Percentiles rank a stretch among this genome's conserved stretches.
Conservation (phyloP, 2,797 vertebrate genomes). For the Pagetopsis macropterus region DNA sequence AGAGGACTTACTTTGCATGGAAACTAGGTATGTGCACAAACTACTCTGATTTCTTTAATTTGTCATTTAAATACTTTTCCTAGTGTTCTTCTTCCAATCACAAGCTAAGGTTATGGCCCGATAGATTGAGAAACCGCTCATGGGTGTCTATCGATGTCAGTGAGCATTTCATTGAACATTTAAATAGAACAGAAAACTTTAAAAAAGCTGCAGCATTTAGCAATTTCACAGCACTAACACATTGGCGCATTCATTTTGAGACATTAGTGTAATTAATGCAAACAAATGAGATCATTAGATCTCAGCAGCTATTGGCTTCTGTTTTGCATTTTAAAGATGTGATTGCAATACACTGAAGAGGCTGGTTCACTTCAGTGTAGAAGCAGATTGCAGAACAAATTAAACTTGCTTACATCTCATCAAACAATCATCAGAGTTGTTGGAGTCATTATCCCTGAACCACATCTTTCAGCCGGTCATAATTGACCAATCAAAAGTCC, state of each 20-base stretch:
- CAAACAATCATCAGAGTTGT: background rate
- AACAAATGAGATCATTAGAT: constrained; percentile 55
- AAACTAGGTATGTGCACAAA: background rate
- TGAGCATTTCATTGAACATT: constrained; percentile 11
- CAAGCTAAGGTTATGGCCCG: background rate
- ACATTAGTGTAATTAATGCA: constrained; percentile 44
- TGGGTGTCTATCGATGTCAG: constrained; percentile 5
- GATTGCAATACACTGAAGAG: constrained; percentile 14
- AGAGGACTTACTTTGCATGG: constrained; percentile 12
- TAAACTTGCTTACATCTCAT: constrained; percentile 5
- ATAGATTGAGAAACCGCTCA: constrained; percentile 15
- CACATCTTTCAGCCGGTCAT: background rate
- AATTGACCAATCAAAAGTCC: background rate
- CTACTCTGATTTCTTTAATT: background rate
- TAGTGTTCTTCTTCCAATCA: background rate
- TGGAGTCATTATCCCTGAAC: background rate
- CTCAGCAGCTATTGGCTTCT: constrained; percentile 16
- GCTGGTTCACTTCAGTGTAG: background rate
- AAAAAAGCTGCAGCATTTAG: constrained; percentile 18
- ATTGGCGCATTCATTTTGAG: constrained; percentile 28
- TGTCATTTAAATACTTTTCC: constrained; percentile 18
- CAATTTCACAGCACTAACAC: constrained; percentile 26
- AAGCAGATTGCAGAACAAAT: background rate
- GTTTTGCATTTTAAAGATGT: constrained; percentile 46
- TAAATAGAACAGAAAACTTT: constrained; percentile 16